Conservation (phyloP, 2,797 vertebrate genomes). For the Myoxocephalus aenaeus region DNA sequence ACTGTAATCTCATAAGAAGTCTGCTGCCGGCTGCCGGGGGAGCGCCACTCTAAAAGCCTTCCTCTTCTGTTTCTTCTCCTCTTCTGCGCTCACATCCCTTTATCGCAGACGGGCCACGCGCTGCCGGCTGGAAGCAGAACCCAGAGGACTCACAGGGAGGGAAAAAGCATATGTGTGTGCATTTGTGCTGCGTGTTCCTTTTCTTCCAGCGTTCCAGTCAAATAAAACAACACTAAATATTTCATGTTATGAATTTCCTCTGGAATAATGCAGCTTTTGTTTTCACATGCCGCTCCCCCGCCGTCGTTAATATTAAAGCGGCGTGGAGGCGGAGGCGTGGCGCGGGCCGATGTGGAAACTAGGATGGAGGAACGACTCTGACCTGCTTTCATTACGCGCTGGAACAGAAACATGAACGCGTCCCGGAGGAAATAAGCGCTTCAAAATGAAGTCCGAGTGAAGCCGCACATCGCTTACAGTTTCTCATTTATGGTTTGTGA, state of each 20-base stretch:
- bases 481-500: neutral
- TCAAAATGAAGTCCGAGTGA: neutral
- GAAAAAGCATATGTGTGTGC: conserved; percentile 38
- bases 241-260: conserved; percentile 73
- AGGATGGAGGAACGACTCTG: conserved; percentile 17
- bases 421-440: neutral
- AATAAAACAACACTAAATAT: conserved; percentile 82
- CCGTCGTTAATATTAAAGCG: conserved; percentile 75
- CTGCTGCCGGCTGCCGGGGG: conserved; percentile 63
- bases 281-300: conserved; percentile 58
- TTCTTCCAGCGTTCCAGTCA: conserved; percentile 65
- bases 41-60: conserved; percentile 78
- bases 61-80: conserved; percentile 40
- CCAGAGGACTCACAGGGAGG: conserved; percentile 59
- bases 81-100: conserved; percentile 70
- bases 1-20: conserved; percentile 80
- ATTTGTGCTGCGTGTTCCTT: conserved; percentile 60
- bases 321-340: conserved; percentile 55
- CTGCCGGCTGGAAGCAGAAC: conserved; percentile 62
- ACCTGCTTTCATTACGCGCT: neutral
- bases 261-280: conserved; percentile 78
- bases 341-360: conserved; percentile 40
- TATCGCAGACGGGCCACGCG: conserved; percentile 73
- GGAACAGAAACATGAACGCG: neutral
- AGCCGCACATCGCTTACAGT: neutral